These are phyloP conservation scores for Caloenas nicobarica DNA, from an alignment of 2,113 vertebrate species.

Conservation along the genomic window DNA sequence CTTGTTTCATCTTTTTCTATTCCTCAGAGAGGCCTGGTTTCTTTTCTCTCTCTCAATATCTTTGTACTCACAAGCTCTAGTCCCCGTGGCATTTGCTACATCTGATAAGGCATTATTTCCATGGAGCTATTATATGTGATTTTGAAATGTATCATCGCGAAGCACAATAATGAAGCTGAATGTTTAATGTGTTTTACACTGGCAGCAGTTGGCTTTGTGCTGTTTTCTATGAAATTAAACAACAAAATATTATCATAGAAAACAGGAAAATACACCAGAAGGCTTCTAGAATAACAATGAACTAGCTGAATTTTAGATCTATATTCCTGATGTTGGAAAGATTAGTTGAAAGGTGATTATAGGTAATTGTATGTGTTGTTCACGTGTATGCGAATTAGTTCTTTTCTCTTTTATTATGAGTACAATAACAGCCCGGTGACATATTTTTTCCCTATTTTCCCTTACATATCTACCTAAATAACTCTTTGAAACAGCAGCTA, in stretches of 20 bases:
- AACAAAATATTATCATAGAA: background rate
- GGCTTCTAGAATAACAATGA: background rate
- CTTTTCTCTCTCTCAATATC: background rate
- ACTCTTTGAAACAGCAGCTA: background rate
- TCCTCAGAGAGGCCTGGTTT: background rate
- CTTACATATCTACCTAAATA: background rate
- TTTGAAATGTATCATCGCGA: background rate
- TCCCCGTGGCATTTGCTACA: background rate
- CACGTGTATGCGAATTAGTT: background rate
- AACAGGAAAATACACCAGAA: background rate
- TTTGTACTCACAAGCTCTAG: background rate
- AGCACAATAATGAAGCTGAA: background rate
- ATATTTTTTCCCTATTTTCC: background rate
- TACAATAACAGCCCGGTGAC: background rate
- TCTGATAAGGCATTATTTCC: slow-evolving; percentile 13
- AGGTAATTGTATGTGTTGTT: background rate
- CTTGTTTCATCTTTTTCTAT: background rate
- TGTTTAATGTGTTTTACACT: background rate
- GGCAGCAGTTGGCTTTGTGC: background rate
- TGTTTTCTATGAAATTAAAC: background rate
- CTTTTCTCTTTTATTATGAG: background rate
- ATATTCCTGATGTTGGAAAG: background rate
- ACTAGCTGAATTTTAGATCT: background rate
- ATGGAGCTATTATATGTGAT: background rate
- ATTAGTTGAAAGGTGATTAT: background rate